Percentiles rank a stretch among this genome's conserved stretches.
phyloP scores from a whole-genome alignment of 2,797 vertebrate species.

The Parauchenoglanis ngamensis region DNA sequence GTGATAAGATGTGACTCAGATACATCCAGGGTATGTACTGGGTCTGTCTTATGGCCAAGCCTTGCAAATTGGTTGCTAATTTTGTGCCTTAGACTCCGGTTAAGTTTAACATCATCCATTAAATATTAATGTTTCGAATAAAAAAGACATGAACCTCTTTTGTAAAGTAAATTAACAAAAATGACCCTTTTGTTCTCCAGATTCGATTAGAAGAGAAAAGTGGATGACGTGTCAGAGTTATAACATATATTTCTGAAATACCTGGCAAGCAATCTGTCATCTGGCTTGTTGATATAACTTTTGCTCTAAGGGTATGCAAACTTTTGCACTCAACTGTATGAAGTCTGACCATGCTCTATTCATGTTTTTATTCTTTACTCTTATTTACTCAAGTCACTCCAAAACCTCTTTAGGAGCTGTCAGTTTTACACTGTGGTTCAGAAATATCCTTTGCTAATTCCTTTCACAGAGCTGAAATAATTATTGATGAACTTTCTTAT shows the following conservation, averaged over 20 bases:
- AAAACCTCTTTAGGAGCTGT: neutral
- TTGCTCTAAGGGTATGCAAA: neutral
- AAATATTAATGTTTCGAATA: neutral
- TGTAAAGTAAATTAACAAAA: neutral
- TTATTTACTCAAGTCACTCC: neutral
- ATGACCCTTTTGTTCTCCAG: neutral
- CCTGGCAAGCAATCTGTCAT: neutral
- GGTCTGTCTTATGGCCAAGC: neutral
- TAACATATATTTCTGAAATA: neutral
- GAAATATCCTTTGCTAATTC: neutral
- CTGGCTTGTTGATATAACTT: neutral
- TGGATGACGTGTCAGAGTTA: neutral
- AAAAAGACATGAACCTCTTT: neutral
- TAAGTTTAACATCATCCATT: neutral
- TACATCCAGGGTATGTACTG: neutral
- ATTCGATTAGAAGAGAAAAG: neutral
- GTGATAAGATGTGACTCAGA: neutral
- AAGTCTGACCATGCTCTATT: neutral
- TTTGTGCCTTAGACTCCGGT: neutral
- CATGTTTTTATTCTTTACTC: neutral
- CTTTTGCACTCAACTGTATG: neutral
- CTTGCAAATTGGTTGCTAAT: neutral
- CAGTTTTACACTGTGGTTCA: neutral
- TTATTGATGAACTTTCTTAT: conserved; percentile 28
- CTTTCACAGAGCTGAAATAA: conserved; percentile 29